These are phyloP conservation scores for Diadromus collaris DNA, from an alignment of 2,888 invertebrate species.

Conservation along the genomic window DNA sequence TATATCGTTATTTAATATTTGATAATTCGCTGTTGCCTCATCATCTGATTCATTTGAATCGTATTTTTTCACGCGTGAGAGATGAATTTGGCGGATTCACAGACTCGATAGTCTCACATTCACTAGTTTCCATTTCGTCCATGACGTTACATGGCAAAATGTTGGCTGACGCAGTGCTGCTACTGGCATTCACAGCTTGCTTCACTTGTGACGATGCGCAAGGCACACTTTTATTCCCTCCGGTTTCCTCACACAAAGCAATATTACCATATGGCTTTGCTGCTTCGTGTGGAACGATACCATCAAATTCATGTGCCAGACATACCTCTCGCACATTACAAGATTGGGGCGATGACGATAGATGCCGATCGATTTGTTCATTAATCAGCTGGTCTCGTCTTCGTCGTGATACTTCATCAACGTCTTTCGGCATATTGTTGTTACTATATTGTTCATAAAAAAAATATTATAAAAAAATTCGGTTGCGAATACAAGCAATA, in stretches of 20 bases:
- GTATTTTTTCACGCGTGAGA: background rate
- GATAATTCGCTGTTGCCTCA: conserved; percentile 5
- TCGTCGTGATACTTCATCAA: conserved; percentile 22
- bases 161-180: conserved; percentile 24
- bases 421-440: conserved; percentile 24
- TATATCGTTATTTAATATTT: background rate
- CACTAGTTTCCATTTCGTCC: conserved; percentile 18
- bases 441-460: conserved; percentile 24
- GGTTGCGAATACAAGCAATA: conserved; percentile 17
- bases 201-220: conserved; percentile 17
- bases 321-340: conserved; percentile 17
- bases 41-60: conserved; percentile 20
- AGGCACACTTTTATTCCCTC: conserved; percentile 15
- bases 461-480: conserved; percentile 14
- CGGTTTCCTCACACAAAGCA: conserved; percentile 10
- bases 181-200: conserved; percentile 25
- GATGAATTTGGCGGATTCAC: conserved; percentile 10
- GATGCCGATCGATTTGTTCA: conserved; percentile 23
- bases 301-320: conserved; percentile 13
- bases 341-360: conserved; percentile 21
- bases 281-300: conserved; percentile 19
- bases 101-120: conserved; percentile 17
- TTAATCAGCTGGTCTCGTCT: conserved; percentile 24
- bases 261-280: conserved; percentile 7
- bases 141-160: conserved; percentile 21